Conservation (phyloP, 1,140 invertebrate species). For the Hermetia illucens region DNA sequence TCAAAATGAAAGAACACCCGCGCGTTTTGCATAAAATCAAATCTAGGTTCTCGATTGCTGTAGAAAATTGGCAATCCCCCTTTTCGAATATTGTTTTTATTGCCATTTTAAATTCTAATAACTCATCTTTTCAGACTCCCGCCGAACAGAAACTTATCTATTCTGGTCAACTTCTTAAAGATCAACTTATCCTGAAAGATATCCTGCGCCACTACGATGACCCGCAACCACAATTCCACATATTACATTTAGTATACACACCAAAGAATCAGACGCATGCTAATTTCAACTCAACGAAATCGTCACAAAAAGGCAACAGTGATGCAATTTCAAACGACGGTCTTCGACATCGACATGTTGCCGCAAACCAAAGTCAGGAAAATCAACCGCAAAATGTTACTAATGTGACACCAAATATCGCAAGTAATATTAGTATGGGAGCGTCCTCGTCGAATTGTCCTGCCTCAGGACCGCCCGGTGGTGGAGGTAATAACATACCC, state of each 20-base stretch:
- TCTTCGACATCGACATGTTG: slow-evolving; percentile 27
- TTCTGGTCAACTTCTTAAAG: slow-evolving; percentile 71
- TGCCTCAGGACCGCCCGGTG: neutral
- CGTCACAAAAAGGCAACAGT: slow-evolving; percentile 26
- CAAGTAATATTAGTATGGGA: slow-evolving; percentile 4
- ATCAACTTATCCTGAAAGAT: slow-evolving; percentile 63
- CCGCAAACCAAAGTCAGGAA: too few relatives aligned
- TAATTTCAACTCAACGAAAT: slow-evolving; percentile 23
- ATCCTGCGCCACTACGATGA: slow-evolving; percentile 60
- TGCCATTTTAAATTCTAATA: neutral
- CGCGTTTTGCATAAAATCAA: too few relatives aligned
- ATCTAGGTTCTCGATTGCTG: too few relatives aligned
- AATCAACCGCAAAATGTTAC: too few relatives aligned
- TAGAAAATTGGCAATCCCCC: too few relatives aligned
- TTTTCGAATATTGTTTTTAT: neutral
- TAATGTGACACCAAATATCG: too few relatives aligned
- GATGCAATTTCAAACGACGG: slow-evolving; percentile 18
- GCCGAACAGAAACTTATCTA: slow-evolving; percentile 80
- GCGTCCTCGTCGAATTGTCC: slow-evolving; percentile 4
- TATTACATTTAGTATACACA: slow-evolving; percentile 69
- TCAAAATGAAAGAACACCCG: too few relatives aligned
- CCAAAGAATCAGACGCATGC: slow-evolving; percentile 25
- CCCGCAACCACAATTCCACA: slow-evolving; percentile 47
- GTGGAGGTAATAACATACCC: neutral
- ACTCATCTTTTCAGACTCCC: slow-evolving; percentile 43